Conservation (phyloP, 2,888 invertebrate genomes). For the Drosophila limbata region DNA sequence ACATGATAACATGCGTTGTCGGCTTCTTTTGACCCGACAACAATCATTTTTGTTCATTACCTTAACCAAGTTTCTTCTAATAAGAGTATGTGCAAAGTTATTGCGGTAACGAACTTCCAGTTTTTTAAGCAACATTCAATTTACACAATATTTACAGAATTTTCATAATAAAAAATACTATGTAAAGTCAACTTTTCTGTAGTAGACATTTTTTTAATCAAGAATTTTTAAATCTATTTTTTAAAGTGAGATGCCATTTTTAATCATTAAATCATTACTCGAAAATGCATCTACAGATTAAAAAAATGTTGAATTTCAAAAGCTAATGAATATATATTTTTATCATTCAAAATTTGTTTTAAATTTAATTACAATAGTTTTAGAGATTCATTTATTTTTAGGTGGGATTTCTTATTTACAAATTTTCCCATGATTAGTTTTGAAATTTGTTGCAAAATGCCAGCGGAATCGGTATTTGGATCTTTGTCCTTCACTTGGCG, state of each 20-base stretch:
- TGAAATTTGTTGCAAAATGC: background rate
- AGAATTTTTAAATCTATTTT: too few species aligned
- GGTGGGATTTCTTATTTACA: too few species aligned
- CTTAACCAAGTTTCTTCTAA: background rate
- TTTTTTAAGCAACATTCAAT: background rate
- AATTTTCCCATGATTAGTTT: background rate
- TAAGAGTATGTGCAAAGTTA: background rate
- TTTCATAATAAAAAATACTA: too few species aligned
- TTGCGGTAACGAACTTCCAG: background rate
- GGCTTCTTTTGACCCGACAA: constrained; percentile 48
- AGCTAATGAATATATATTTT: too few species aligned
- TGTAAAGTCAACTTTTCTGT: background rate
- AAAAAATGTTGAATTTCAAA: too few species aligned
- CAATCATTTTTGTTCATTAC: constrained; percentile 16
- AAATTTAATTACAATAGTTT: too few species aligned
- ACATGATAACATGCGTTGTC: constrained; percentile 44
- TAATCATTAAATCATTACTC: too few species aligned
- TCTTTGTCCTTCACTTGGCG: background rate
- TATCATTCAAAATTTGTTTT: too few species aligned
- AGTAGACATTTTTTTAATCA: background rate
- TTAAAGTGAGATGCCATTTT: too few species aligned
- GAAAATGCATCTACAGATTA: too few species aligned
- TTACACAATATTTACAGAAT: background rate
- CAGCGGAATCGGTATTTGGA: background rate
- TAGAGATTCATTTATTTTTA: too few species aligned